phyloP scores from a whole-genome alignment of 2,797 vertebrate species.

The Petrocephalus schoutedeni region DNA sequence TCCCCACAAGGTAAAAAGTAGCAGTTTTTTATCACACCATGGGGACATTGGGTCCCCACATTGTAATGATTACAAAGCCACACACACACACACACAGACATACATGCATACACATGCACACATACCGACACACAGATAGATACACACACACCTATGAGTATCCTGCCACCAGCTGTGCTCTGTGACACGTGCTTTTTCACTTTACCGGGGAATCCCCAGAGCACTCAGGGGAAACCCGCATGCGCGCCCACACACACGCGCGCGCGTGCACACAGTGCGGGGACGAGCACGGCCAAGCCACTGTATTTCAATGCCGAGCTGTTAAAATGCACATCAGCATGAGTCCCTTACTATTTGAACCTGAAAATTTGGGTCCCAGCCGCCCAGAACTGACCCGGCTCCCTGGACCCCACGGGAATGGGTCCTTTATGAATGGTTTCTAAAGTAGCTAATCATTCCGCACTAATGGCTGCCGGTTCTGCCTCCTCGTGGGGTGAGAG shows the following conservation, averaged over 20 bases:
- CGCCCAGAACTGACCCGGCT: not conserved
- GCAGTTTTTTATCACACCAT: too few species aligned
- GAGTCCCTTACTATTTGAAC: not conserved
- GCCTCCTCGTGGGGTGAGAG: constrained; percentile 27
- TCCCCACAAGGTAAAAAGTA: too few species aligned
- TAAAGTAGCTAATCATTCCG: constrained; percentile 27
- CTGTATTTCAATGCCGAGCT: not conserved
- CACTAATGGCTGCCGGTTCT: constrained; percentile 49
- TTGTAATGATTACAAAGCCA: not conserved
- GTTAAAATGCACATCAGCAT: not conserved
- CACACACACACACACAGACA: not conserved
- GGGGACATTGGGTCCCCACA: too few species aligned
- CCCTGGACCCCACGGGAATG: not conserved
- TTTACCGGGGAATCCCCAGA: not conserved
- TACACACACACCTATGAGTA: not conserved
- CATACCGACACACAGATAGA: too few species aligned
- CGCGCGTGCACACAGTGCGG: not conserved
- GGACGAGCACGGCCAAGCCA: not conserved
- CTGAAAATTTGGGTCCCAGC: not conserved
- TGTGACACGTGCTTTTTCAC: not conserved
- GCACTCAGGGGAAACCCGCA: not conserved
- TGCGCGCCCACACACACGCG: not conserved
- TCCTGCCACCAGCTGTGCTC: not conserved
- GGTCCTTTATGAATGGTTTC: not conserved
- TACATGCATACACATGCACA: too few species aligned